Conservation (phyloP, 2,888 invertebrate genomes). For the Heteromurus nitidus region DNA sequence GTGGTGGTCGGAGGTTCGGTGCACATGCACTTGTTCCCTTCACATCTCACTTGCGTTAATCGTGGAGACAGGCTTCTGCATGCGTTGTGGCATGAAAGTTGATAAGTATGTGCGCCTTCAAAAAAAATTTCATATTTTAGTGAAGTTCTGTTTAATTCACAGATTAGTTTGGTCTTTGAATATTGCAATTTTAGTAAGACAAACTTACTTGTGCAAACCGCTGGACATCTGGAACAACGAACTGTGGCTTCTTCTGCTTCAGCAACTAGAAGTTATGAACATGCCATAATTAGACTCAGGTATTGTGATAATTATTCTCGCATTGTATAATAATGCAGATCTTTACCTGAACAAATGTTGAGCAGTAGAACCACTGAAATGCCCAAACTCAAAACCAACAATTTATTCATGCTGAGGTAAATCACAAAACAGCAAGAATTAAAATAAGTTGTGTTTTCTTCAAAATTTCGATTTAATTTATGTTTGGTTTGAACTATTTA, state of each 20-base stretch:
- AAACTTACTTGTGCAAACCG: conserved; percentile 39
- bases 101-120: conserved; percentile 42
- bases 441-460: no score
- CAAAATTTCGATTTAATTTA: no score
- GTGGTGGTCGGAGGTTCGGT: conserved; percentile 34
- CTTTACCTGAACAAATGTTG: not conserved
- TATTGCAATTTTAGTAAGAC: not conserved
- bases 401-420: not conserved
- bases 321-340: not conserved
- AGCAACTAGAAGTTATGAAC: not conserved
- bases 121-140: not conserved
- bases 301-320: no score
- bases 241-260: conserved; percentile 35
- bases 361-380: not conserved
- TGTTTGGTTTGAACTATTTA: no score
- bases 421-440: no score
- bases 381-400: not conserved
- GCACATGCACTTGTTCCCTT: conserved; percentile 35
- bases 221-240: conserved; percentile 44
- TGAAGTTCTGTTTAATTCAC: not conserved
- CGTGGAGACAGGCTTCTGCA: conserved; percentile 37
- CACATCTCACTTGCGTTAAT: conserved; percentile 39
- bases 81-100: conserved; percentile 48
- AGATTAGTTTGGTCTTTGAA: not conserved
- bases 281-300: no score